Evolutionary conservation across 2,888 invertebrate species (phyloP).

Genomic region (Cantharis rufa): DNA sequence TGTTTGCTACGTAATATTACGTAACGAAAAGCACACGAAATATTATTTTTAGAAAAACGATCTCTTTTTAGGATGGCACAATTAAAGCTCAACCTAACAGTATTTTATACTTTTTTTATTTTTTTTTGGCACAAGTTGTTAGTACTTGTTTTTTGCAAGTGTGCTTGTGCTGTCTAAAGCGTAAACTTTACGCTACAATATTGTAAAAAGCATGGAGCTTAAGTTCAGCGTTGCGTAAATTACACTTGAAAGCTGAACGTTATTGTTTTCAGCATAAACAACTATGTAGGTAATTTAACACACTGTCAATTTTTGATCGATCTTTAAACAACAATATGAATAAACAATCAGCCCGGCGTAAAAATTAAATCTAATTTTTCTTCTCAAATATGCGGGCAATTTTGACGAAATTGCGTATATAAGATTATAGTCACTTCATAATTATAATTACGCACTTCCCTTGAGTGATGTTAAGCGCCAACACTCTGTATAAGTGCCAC

Average conservation of each 20-base stretch:
- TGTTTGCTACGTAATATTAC: not conserved
- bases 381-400: not conserved
- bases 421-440: not conserved
- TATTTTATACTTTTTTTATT: not conserved
- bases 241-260: not conserved
- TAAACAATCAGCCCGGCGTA: not conserved
- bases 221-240: constrained; percentile 3
- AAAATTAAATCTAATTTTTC: not conserved
- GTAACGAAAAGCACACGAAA: not conserved
- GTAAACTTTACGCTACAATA: not conserved
- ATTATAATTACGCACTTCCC: not conserved
- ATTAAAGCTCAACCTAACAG: not conserved
- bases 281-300: not conserved
- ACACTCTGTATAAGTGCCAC: not conserved
- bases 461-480: not conserved
- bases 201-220: not conserved
- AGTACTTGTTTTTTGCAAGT: not conserved
- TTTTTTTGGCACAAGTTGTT: not conserved
- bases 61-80: not conserved
- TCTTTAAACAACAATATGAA: not conserved
- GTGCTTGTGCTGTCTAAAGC: not conserved
- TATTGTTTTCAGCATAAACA: not conserved
- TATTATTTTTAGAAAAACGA: not conserved
- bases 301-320: not conserved
- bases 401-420: not conserved